Conservation (phyloP, 2,113 vertebrate species). For the Neogobius melanostomus region DNA sequence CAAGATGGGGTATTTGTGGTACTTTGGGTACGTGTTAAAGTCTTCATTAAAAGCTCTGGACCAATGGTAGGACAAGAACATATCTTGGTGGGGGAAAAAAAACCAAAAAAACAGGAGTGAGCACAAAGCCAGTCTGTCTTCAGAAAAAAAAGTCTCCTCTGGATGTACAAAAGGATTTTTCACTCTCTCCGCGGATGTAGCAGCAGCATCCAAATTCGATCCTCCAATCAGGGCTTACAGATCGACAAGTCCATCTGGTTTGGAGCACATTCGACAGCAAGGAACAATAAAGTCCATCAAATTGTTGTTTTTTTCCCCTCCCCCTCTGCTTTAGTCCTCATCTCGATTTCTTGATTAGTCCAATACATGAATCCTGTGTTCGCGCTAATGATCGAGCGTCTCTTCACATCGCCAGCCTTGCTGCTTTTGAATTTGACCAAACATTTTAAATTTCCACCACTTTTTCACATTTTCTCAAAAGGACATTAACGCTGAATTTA, state of each 20-base stretch:
- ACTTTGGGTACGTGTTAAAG: slow-evolving; percentile 25
- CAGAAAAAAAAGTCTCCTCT: slow-evolving; percentile 21
- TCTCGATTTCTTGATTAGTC: slow-evolving; percentile 11
- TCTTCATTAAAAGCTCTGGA: slow-evolving; percentile 27
- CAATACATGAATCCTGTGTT: background rate
- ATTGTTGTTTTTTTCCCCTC: background rate
- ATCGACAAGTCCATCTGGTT: slow-evolving; percentile 39
- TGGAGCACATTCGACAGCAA: slow-evolving; percentile 20
- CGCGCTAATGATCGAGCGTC: no score
- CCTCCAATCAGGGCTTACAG: slow-evolving; percentile 39
- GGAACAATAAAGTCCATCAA: slow-evolving; percentile 8
- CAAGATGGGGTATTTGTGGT: slow-evolving; percentile 25
- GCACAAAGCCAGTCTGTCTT: slow-evolving; percentile 31
- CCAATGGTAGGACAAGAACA: slow-evolving; percentile 1
- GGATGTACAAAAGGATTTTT: slow-evolving; percentile 9
- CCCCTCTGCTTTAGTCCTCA: slow-evolving; percentile 16
- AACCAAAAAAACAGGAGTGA: slow-evolving; percentile 35
- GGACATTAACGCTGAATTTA: background rate
- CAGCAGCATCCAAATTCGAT: slow-evolving; percentile 57
- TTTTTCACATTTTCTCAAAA: background rate
- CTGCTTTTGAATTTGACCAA: background rate
- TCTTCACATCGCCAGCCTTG: background rate
- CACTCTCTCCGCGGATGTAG: slow-evolving; percentile 34
- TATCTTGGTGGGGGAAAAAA: slow-evolving; percentile 19
- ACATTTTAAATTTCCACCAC: background rate